Evolutionary conservation across 2,797 vertebrate genomes (phyloP), one percentile per base, ranked within the genome.

Genomic region (Eptatretus atami): DNA sequence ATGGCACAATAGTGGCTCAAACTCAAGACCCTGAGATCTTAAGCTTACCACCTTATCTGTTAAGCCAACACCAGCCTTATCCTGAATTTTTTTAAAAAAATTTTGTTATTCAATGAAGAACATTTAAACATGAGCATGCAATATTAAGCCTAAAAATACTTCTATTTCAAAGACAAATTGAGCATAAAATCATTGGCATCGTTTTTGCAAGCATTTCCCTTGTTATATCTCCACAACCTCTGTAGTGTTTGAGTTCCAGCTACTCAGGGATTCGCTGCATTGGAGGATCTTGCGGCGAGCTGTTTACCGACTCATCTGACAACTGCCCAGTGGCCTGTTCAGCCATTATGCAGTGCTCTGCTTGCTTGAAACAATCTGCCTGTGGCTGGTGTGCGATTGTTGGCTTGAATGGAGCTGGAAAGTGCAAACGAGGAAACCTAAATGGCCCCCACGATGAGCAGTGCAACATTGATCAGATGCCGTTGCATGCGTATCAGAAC

Each of bases 181-280:
- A 44, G 31, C 31, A 44, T 3, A 44, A 44, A 44, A 44, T 44
- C 31, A 44, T 44, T 44, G 31, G 2, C 2, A 5, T 44, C 31
- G 31, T 44, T 44, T 31, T 44, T 25, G 3, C 9, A 61, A 52
- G 15, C 14, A 53, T 12, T 25, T 10, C 1, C 10, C 11, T 52
- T 12, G 6, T 2, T 12, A 52, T 6, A 24, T 65, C 53, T 63
- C 2, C 31, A 12, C 53, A 15, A 53, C 52, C 6, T 1, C 13
- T 11, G 10, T 68, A 92, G 86, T 92, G 86, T 67, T 79, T 86
- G 79, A 87, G 84, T 67, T 84, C 83, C 1, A 86, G 82, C 1
- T 88, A 81, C 63, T 69, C 82, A 68, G 82, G 83, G 0, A 72
- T 92, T 70, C 77, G 81, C 14, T 92, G 86, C 66, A 82, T 82